These are phyloP conservation scores for Adela reaumurella DNA, from an alignment of 2,888 invertebrate genomes.

Conservation along the genomic window DNA sequence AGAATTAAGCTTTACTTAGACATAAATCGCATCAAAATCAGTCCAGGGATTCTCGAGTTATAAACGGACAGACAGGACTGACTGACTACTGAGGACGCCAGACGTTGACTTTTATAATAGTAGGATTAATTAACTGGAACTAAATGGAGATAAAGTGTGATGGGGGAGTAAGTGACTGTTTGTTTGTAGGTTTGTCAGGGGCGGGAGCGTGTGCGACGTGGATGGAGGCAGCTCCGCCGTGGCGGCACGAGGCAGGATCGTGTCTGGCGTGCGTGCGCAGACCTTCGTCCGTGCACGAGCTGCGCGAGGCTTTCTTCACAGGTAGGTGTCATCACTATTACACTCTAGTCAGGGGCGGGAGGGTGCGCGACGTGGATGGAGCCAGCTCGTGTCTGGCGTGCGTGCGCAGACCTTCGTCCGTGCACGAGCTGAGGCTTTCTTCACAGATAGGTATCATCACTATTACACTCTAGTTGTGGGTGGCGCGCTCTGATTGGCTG, in stretches of 20 bases:
- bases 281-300: conserved; percentile 38
- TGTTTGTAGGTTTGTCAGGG: background rate
- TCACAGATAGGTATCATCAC: conserved; percentile 34
- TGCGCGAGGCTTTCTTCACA: conserved; percentile 47
- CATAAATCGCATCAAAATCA: no score
- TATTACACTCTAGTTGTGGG: background rate
- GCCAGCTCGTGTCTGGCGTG: conserved; percentile 32
- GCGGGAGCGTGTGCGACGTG: conserved; percentile 12
- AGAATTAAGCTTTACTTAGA: no score
- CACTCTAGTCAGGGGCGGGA: conserved; percentile 9
- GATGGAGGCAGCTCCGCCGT: conserved; percentile 13
- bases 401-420: conserved; percentile 35
- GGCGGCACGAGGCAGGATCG: conserved; percentile 31
- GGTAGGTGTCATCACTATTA: conserved; percentile 22
- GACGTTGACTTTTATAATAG: no score
- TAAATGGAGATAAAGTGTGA: no score
- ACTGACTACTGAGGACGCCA: no score
- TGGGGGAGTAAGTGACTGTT: no score
- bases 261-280: conserved; percentile 41
- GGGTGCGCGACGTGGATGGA: conserved; percentile 8
- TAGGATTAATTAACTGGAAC: no score
- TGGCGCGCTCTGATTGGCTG: conserved; percentile 5
- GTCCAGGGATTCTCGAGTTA: no score
- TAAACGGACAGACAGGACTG: no score
- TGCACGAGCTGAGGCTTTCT: conserved; percentile 46